A percentile compares a stretch with the other conserved stretches of the same genome.
phyloP scores from a whole-genome alignment of 2,113 vertebrate species.

The Pangasianodon hypophthalmus region DNA sequence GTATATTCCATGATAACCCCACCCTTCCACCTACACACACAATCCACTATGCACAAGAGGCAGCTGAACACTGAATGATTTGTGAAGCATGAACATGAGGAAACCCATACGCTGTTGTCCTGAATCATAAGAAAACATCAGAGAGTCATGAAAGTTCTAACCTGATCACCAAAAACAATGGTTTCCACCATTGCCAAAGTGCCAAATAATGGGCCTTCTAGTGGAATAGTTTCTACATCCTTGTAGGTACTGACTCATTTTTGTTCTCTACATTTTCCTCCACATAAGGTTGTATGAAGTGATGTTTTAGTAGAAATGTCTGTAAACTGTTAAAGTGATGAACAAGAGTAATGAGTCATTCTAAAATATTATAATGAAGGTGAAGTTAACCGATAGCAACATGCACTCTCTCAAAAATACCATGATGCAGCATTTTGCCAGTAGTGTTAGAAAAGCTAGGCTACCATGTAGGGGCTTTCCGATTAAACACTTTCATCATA shows the following conservation, averaged over 20 bases:
- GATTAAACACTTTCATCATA: too few relatives aligned
- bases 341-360: too few relatives aligned
- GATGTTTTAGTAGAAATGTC: neutral
- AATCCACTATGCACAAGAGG: conserved; percentile 1
- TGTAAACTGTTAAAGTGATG: too few relatives aligned
- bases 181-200: neutral
- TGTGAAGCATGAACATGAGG: neutral
- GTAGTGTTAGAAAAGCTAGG: too few relatives aligned
- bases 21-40: conserved; percentile 14
- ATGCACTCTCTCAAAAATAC: too few relatives aligned
- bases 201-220: neutral
- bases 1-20: neutral
- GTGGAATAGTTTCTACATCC: neutral
- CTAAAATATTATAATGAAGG: too few relatives aligned
- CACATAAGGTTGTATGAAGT: neutral
- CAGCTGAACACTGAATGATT: neutral
- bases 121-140: neutral
- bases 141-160: neutral
- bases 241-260: neutral
- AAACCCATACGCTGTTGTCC: neutral
- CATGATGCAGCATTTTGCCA: too few relatives aligned
- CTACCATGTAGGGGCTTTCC: too few relatives aligned
- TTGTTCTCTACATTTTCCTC: neutral
- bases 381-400: too few relatives aligned
- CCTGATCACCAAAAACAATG: neutral